phyloP scores from a whole-genome alignment of 2,113 vertebrate genomes.

The Sterna hirundo region DNA sequence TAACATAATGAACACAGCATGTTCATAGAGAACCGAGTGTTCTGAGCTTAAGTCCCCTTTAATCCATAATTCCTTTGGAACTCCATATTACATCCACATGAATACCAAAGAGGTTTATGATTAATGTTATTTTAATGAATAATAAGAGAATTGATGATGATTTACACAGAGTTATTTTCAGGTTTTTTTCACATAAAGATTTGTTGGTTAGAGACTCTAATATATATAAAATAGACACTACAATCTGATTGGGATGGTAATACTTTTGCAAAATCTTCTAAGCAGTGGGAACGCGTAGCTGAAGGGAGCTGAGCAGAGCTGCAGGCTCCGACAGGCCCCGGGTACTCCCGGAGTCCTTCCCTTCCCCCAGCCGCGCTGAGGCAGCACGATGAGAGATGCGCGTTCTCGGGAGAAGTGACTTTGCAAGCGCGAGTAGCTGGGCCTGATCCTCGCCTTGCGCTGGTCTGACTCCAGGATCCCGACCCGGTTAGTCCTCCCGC shows the following conservation, averaged over 20 bases:
- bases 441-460: neutral
- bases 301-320: neutral
- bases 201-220: constrained; percentile 24
- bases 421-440: neutral
- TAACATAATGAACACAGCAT: constrained; percentile 71
- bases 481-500: neutral
- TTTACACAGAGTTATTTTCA: constrained; percentile 54
- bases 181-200: neutral
- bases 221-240: neutral
- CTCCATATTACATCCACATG: constrained; percentile 60
- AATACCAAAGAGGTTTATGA: constrained; percentile 66
- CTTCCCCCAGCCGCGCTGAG: neutral
- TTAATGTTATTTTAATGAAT: constrained; percentile 75
- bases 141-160: constrained; percentile 64
- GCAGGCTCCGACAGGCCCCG: neutral
- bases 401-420: neutral
- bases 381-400: accelerated
- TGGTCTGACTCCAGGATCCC: neutral
- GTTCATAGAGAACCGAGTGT: constrained; percentile 63
- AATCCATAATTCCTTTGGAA: constrained; percentile 73
- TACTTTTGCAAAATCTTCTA: neutral
- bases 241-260: neutral
- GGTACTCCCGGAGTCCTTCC: neutral
- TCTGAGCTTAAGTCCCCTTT: constrained; percentile 63
- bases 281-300: neutral